Conservation (phyloP, 1,140 invertebrate genomes). For the Drosophila navojoa region DNA sequence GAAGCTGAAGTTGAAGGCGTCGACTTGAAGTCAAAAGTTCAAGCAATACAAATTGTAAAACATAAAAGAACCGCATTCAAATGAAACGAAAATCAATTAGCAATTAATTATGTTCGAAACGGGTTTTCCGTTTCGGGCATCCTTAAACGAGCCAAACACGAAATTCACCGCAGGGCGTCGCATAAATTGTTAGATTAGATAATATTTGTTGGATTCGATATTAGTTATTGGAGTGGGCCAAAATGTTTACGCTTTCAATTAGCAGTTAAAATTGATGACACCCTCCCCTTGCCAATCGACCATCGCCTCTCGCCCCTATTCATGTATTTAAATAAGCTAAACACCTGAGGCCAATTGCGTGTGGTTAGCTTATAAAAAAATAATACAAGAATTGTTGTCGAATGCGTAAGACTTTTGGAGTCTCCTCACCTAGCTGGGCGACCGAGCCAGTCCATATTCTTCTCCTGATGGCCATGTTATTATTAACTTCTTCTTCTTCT, state of each 20-base stretch:
- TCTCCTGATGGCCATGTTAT: too few relatives aligned
- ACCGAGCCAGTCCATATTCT: too few relatives aligned
- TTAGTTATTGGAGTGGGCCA: background rate
- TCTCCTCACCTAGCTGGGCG: background rate
- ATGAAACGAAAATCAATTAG: constrained; percentile 66
- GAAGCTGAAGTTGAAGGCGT: constrained; percentile 12
- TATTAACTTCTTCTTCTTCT: too few relatives aligned
- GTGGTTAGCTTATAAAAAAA: background rate
- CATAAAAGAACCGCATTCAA: constrained; percentile 20
- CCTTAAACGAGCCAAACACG: constrained; percentile 27
- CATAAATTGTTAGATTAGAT: constrained; percentile 15
- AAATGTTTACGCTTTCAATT: constrained; percentile 58
- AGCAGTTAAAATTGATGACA: constrained; percentile 66
- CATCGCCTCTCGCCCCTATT: background rate
- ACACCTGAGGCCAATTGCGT: constrained; percentile 5
- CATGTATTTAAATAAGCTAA: background rate
- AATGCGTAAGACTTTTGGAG: constrained; percentile 8
- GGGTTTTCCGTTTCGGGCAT: constrained; percentile 26
- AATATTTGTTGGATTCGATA: background rate
- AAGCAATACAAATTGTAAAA: constrained; percentile 45
- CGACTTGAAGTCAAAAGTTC: constrained; percentile 7
- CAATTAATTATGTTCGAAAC: constrained; percentile 67
- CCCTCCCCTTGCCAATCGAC: background rate
- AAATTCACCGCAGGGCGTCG: constrained; percentile 21
- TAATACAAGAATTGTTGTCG: background rate